phyloP scores from a whole-genome alignment of 2,888 invertebrate species.

The Phalera bucephala region DNA sequence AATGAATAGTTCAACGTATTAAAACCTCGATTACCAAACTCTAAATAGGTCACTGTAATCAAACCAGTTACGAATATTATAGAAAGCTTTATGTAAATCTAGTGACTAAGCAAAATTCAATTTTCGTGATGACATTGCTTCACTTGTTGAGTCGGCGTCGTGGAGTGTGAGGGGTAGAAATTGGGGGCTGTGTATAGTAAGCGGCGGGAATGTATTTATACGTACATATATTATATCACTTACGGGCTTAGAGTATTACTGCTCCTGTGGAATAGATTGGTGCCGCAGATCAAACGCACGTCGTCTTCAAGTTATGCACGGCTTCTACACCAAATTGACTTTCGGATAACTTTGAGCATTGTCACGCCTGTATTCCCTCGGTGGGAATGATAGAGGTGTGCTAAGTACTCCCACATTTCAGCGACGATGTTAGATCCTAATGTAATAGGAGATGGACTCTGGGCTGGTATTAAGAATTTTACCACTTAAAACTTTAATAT shows the following conservation, averaged over 20 bases:
- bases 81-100: constrained; percentile 21
- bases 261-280: constrained; percentile 10
- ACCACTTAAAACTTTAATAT: too few relatives aligned
- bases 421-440: too few relatives aligned
- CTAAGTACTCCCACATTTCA: too few relatives aligned
- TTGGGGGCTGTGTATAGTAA: constrained; percentile 1
- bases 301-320: constrained; percentile 9
- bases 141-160: constrained; percentile 36
- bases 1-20: constrained; percentile 1
- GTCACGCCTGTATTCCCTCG: too few relatives aligned
- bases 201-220: background rate
- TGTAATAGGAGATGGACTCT: too few relatives aligned
- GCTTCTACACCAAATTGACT: constrained; percentile 9
- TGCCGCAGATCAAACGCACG: constrained; percentile 9
- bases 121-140: constrained; percentile 36
- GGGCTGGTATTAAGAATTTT: too few relatives aligned
- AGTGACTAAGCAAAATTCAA: constrained; percentile 34
- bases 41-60: constrained; percentile 23
- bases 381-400: too few relatives aligned
- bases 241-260: constrained; percentile 12
- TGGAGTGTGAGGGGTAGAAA: constrained; percentile 12
- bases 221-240: background rate
- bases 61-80: constrained; percentile 4
- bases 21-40: constrained; percentile 14
- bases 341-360: too few relatives aligned